Conservation (phyloP, 2,888 invertebrate species). For the Lepidocyrtoides sp. region DNA sequence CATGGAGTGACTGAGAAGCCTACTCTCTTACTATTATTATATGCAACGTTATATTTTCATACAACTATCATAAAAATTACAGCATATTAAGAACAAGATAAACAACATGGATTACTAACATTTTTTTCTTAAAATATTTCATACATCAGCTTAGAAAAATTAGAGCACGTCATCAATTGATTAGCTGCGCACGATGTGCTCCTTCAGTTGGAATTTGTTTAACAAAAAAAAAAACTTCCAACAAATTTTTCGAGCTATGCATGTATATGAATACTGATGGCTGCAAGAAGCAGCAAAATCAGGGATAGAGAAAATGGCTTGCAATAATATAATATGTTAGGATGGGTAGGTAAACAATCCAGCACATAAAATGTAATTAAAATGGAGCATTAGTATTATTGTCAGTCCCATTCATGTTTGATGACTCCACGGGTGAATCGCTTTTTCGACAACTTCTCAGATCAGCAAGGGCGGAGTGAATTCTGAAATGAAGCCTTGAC, state of each 20-base stretch:
- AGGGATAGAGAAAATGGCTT: neutral
- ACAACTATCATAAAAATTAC: too few species aligned
- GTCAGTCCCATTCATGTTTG: conserved; percentile 61
- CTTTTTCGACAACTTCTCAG: conserved; percentile 78
- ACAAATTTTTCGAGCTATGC: neutral
- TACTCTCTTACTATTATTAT: neutral
- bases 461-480: conserved; percentile 90
- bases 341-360: neutral
- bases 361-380: conserved; percentile 29
- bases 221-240: too few species aligned
- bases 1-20: neutral
- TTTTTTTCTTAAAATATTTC: neutral
- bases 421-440: conserved; percentile 74
- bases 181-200: too few species aligned
- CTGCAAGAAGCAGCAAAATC: neutral
- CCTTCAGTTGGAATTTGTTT: too few species aligned
- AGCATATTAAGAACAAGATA: too few species aligned
- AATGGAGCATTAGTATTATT: conserved; percentile 68
- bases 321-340: neutral
- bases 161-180: too few species aligned
- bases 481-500: conserved; percentile 95
- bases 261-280: too few species aligned
- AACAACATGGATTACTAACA: too few species aligned
- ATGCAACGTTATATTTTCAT: neutral
- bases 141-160: neutral